Percentiles rank a stretch among this genome's conserved stretches.
Evolutionary conservation across 1,140 invertebrate genomes (phyloP).

Genomic region (Ganaspis sp.): DNA sequence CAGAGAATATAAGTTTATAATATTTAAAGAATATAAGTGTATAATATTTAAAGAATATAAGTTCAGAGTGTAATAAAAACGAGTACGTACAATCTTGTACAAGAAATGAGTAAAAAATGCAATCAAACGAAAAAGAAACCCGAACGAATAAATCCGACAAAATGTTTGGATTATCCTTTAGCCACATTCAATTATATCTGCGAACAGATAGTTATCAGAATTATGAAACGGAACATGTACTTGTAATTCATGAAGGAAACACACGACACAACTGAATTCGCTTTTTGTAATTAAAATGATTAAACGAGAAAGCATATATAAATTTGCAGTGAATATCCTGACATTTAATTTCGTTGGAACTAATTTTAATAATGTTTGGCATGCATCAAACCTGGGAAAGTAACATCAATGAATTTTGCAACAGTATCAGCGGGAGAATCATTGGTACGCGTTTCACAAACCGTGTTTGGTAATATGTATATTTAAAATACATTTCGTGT

Average conservation of each 20-base stretch:
- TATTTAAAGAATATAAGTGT: too few relatives aligned
- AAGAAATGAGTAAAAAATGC: too few relatives aligned
- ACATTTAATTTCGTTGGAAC: not conserved
- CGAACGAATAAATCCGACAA: too few relatives aligned
- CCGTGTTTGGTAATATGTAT: conserved; percentile 11
- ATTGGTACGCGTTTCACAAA: not conserved
- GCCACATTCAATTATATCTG: not conserved
- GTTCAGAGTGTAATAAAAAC: too few relatives aligned
- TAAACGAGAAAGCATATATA: not conserved
- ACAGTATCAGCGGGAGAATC: too few relatives aligned
- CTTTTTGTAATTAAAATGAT: not conserved
- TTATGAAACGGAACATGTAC: not conserved
- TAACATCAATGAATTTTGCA: not conserved
- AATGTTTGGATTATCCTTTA: too few relatives aligned
- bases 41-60: too few relatives aligned
- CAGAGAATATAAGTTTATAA: too few relatives aligned
- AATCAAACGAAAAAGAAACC: too few relatives aligned
- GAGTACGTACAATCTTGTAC: too few relatives aligned
- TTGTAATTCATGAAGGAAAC: not conserved
- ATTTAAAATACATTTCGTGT: conserved; percentile 13
- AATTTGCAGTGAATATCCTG: not conserved
- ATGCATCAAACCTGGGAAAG: not conserved
- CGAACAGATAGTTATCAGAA: too few relatives aligned
- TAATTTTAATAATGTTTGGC: conserved; percentile 12
- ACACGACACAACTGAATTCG: not conserved